phyloP scores from a whole-genome alignment of 2,113 vertebrate genomes.

The Leucoraja erinaceus region DNA sequence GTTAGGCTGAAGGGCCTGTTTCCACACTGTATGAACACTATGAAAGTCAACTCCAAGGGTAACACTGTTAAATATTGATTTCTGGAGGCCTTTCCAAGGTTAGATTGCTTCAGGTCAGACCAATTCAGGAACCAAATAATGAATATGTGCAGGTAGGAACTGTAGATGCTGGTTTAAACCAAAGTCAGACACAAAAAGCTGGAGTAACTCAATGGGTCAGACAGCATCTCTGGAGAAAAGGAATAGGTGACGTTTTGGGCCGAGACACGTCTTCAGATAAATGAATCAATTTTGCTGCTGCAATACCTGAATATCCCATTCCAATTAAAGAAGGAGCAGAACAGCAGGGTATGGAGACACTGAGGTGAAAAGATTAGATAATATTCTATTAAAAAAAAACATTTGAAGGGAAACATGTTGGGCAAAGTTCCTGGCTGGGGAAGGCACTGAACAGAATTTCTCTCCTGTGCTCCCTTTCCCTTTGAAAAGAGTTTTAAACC shows the following conservation, averaged over 20 bases:
- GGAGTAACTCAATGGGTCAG: no score
- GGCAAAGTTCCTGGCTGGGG: not conserved
- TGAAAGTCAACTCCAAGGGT: not conserved
- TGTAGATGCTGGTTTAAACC: no score
- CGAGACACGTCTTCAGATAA: no score
- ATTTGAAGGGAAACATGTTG: no score
- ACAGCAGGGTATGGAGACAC: not conserved
- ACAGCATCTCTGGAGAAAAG: no score
- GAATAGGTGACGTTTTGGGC: no score
- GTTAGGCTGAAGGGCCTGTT: no score
- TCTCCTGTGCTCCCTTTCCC: no score
- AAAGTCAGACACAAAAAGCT: no score
- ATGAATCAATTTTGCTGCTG: not conserved
- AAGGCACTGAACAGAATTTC: not conserved
- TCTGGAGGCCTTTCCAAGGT: not conserved
- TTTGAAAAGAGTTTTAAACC: constrained; percentile 57
- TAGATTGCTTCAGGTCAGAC: not conserved
- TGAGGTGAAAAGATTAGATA: not conserved
- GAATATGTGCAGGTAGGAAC: no score
- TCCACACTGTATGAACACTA: no score
- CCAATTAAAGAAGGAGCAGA: not conserved
- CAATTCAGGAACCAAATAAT: not conserved
- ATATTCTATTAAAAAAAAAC: no score
- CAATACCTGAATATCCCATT: not conserved
- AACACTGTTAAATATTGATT: not conserved